phyloP scores from a whole-genome alignment of 2,113 vertebrate species.

The Nycticorax nycticorax region DNA sequence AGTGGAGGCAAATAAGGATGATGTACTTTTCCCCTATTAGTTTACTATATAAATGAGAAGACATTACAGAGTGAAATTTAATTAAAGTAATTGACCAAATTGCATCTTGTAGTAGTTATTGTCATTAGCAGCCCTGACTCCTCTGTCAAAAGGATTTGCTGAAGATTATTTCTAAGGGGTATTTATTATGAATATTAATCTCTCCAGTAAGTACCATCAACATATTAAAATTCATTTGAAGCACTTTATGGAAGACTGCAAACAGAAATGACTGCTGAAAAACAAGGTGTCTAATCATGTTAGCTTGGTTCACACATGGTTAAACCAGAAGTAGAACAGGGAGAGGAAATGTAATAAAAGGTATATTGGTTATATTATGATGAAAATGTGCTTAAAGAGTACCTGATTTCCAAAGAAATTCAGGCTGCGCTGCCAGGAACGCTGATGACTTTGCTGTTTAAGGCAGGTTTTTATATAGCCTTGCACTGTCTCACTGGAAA shows the following conservation, averaged over 20 bases:
- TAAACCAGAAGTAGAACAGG: conserved; percentile 56
- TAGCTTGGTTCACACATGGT: conserved; percentile 70
- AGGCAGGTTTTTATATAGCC: not conserved
- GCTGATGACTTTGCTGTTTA: not conserved
- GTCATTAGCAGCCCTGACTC: conserved; percentile 84
- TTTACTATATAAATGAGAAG: conserved; percentile 84
- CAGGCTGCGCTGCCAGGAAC: not conserved
- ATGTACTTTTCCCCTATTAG: conserved; percentile 63
- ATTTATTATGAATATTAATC: conserved; percentile 88
- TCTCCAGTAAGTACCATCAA: conserved; percentile 77
- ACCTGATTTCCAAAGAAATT: conserved; percentile 30
- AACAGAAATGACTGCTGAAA: conserved; percentile 65
- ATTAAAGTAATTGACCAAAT: conserved; percentile 93
- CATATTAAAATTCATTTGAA: conserved; percentile 80
- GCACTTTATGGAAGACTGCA: conserved; percentile 75
- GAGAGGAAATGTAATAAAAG: conserved; percentile 20
- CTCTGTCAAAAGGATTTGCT: conserved; percentile 79
- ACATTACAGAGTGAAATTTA: conserved; percentile 84
- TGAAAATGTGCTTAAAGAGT: conserved; percentile 24
- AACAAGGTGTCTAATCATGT: conserved; percentile 64
- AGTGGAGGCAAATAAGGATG: conserved; percentile 62
- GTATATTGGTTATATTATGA: conserved; percentile 4
- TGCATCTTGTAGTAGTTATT: conserved; percentile 88
- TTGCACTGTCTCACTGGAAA: not conserved
- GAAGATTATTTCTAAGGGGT: conserved; percentile 77